These are phyloP conservation scores for Calliopum simillimum DNA, from an alignment of 2,888 invertebrate genomes.

Conservation along the genomic window DNA sequence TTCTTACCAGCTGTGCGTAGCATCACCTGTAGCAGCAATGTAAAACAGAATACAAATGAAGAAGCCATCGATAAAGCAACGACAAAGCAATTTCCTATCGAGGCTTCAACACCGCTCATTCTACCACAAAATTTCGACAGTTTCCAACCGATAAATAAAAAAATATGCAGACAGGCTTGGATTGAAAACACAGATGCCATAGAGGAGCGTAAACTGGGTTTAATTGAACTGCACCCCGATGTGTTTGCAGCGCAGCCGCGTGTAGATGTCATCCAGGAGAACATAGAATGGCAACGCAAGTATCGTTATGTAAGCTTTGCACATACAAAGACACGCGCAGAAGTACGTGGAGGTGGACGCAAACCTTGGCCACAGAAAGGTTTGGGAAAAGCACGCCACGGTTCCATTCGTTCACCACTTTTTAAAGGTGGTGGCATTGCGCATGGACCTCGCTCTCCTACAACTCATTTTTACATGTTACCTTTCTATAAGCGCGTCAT, in stretches of 20 bases:
- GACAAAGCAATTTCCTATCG: background rate
- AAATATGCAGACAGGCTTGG: constrained; percentile 79
- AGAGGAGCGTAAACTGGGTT: constrained; percentile 82
- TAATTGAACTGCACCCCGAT: constrained; percentile 90
- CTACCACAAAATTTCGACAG: constrained; percentile 52
- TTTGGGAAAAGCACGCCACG: constrained; percentile 88
- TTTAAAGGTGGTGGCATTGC: constrained; percentile 85
- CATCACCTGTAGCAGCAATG: constrained; percentile 39
- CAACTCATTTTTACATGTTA: constrained; percentile 93
- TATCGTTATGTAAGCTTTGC: constrained; percentile 87
- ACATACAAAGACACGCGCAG: constrained; percentile 82
- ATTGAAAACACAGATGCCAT: constrained; percentile 84
- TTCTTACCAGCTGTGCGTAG: constrained; percentile 49
- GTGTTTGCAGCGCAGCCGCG: constrained; percentile 87
- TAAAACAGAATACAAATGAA: constrained; percentile 26
- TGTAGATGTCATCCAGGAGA: constrained; percentile 87
- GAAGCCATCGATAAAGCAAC: constrained; percentile 4
- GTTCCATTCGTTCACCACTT: constrained; percentile 90
- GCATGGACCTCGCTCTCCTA: constrained; percentile 93
- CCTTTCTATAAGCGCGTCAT: constrained; percentile 80
- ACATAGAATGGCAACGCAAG: constrained; percentile 86
- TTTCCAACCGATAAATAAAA: constrained; percentile 52
- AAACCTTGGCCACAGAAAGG: constrained; percentile 99
- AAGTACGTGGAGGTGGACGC: constrained; percentile 87
- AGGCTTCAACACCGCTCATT: constrained; percentile 49